phyloP scores from a whole-genome alignment of 2,888 invertebrate species.

The Apodemia zela region DNA sequence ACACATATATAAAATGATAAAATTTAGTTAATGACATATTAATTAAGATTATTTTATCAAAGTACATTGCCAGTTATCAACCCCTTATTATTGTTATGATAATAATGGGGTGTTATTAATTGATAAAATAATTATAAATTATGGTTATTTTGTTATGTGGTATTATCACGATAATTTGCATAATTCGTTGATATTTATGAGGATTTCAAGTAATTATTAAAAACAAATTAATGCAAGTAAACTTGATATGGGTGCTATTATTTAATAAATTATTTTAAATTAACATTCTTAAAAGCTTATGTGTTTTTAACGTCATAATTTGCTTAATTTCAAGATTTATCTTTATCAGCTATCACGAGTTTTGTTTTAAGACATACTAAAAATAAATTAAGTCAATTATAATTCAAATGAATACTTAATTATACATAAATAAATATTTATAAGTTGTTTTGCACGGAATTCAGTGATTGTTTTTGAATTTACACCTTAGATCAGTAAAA shows the following conservation, averaged over 20 bases:
- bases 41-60: constrained; percentile 3
- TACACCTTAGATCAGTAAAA: too few species aligned
- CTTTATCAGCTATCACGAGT: too few species aligned
- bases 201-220: background rate
- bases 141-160: background rate
- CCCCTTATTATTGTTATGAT: background rate
- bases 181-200: background rate
- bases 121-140: background rate
- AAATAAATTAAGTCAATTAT: too few species aligned
- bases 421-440: too few species aligned
- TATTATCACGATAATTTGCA: background rate
- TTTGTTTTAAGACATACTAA: too few species aligned
- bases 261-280: background rate
- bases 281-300: background rate
- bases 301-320: background rate
- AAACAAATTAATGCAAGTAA: background rate
- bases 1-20: background rate
- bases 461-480: too few species aligned
- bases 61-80: background rate
- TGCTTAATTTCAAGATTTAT: too few species aligned
- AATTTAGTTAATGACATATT: background rate
- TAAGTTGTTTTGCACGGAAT: too few species aligned
- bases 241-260: background rate
- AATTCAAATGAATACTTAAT: too few species aligned
- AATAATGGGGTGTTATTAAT: background rate